A percentile compares a stretch with the other conserved stretches of the same genome.
phyloP scores from a whole-genome alignment of 2,888 invertebrate species.

The Calameuta filiformis region DNA sequence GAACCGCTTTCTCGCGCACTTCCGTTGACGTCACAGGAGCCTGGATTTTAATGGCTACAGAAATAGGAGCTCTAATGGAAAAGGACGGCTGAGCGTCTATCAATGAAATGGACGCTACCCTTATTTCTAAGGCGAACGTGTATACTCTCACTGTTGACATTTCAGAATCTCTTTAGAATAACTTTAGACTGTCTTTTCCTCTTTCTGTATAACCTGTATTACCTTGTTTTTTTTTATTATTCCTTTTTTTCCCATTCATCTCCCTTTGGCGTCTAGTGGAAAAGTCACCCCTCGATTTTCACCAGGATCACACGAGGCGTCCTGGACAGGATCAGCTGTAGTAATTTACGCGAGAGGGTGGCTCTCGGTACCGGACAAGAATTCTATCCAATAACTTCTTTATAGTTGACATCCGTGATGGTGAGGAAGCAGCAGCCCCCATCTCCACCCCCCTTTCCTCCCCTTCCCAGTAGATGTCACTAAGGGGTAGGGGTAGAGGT shows the following conservation, averaged over 20 bases:
- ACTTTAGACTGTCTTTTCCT: background rate
- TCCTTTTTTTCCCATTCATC: background rate
- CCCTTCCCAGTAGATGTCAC: background rate
- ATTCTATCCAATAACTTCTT: slow-evolving; percentile 47
- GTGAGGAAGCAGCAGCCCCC: background rate
- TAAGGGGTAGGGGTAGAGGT: slow-evolving; percentile 21
- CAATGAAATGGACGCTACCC: background rate
- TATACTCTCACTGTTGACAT: background rate
- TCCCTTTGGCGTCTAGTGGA: background rate
- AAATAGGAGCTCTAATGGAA: background rate
- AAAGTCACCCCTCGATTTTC: background rate
- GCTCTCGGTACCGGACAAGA: slow-evolving; percentile 11
- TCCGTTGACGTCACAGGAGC: background rate
- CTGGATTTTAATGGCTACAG: background rate
- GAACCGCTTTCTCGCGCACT: background rate
- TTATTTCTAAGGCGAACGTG: background rate
- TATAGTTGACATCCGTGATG: slow-evolving; percentile 30
- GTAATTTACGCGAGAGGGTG: background rate
- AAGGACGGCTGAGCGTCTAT: background rate
- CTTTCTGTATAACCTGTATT: background rate
- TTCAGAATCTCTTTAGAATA: background rate
- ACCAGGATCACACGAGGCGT: background rate
- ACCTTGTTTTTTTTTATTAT: background rate
- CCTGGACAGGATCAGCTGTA: background rate
- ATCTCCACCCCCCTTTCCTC: too few species aligned